These are phyloP conservation scores for Astreopora myriophthalma DNA, from an alignment of 64 coral and sea anemone species.

Conservation along the genomic window DNA sequence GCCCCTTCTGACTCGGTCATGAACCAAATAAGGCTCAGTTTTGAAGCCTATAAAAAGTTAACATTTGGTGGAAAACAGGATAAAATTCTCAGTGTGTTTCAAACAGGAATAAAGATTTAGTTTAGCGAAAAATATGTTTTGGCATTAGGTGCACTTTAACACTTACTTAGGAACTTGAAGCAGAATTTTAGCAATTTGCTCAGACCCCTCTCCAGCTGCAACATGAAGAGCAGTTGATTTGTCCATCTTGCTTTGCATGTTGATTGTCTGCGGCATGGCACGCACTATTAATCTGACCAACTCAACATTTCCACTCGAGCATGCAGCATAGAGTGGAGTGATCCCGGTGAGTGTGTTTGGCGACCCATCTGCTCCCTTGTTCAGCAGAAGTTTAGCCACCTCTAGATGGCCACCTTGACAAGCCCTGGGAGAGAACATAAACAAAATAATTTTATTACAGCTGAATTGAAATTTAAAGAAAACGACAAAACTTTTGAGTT, in stretches of 20 bases:
- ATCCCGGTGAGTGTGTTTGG: conserved; percentile 84
- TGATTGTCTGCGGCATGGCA: conserved; percentile 70
- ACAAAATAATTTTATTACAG: neutral
- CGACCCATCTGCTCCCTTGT: conserved; percentile 64
- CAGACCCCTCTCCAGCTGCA: conserved; percentile 75
- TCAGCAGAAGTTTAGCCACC: conserved; percentile 76
- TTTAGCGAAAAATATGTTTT: no score
- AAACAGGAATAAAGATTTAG: no score
- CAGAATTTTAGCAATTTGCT: conserved; percentile 76
- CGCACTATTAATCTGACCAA: conserved; percentile 72
- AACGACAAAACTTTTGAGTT: no score
- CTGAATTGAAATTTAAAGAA: neutral
- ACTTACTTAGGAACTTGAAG: conserved; percentile 85
- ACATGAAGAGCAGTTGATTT: conserved; percentile 80
- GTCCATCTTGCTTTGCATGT: conserved; percentile 79
- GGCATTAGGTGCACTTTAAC: no score
- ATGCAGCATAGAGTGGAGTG: conserved; percentile 91
- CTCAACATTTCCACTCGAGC: conserved; percentile 74
- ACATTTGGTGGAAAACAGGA: no score
- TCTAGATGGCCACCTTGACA: conserved; percentile 76
- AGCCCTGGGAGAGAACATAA: conserved; percentile 47
- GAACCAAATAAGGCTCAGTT: no score
- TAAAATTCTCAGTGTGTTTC: no score
- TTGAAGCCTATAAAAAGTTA: no score
- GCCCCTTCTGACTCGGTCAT: no score